These are phyloP conservation scores for Triplophysa bombifrons DNA, from an alignment of 2,797 vertebrate genomes.

Conservation along the genomic window DNA sequence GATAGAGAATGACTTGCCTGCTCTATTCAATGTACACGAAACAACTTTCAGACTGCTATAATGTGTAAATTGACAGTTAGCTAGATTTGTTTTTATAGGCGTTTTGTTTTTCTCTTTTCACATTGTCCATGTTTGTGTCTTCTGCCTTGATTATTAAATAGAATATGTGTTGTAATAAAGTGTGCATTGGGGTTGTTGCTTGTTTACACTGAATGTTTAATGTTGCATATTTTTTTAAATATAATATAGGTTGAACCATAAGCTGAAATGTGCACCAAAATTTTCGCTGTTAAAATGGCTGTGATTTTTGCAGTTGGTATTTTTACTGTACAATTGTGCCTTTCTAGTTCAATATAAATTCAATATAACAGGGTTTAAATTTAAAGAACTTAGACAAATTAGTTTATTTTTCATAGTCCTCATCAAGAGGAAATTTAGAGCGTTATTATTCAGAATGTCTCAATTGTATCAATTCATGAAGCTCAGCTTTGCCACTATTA, in stretches of 20 bases:
- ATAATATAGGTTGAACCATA: neutral
- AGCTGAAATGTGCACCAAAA: neutral
- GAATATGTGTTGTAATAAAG: conserved; percentile 99
- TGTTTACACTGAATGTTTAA: conserved; percentile 72
- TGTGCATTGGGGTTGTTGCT: conserved; percentile 94
- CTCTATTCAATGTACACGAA: conserved; percentile 67
- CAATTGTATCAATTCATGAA: neutral
- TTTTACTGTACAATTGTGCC: neutral
- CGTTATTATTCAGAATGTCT: neutral
- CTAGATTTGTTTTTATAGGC: conserved; percentile 93
- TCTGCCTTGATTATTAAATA: conserved; percentile 94
- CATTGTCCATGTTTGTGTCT: conserved; percentile 91
- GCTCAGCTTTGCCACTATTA: neutral
- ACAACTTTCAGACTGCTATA: conserved; percentile 81
- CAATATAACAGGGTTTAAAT: neutral
- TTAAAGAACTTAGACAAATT: neutral
- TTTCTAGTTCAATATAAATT: neutral
- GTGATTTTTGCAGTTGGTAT: neutral
- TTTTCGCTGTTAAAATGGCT: neutral
- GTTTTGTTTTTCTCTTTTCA: conserved; percentile 71
- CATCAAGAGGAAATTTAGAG: neutral
- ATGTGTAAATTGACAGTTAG: conserved; percentile 90
- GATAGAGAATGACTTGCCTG: conserved; percentile 65
- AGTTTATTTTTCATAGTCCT: neutral
- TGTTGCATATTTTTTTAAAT: neutral